Base-by-base conservation (phyloP, 2,113 vertebrate genomes). In the Entomyzon cyanotis region DNA sequence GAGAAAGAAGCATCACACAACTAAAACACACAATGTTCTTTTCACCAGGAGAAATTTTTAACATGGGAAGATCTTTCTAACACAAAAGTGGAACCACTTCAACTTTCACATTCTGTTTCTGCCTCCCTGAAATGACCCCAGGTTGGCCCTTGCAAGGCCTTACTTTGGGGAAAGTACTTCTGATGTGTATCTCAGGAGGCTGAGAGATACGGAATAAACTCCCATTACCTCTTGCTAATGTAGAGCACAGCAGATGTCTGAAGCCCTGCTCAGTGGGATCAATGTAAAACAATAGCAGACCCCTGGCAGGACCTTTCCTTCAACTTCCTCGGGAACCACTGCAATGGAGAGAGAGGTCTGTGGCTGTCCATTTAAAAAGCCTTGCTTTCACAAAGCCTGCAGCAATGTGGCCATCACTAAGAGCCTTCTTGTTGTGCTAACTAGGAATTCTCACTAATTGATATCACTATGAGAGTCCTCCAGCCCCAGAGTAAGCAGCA, bases 361-460 rank as follows among this genome's bases (percentile, higher is more conserved):
- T n/a, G 58, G 33, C 52, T 65, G 42, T 8, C 64, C 70, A 74
- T 91, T 96, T 67, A 47, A 93, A 90, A 91, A 91, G 44, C 69
- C 16, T 64, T 68, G 64, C 52, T 65, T 67, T 82, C 89, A 93
- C 90, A 96, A 94, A 89, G 67, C 67, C 71, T 27, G 41, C 41
- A 83, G 88, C 35, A 39, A 28, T 15, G 76, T 73, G 70, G 23
- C 21, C 52, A 24, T 56, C 70, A 44, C 60, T 56, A 49, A 65
- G 53, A 62, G 33, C 13, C 55, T 93, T 68, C 67, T 87, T 97
- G 65, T 95, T 89, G 79, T 92, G 89, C 73, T 96, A 93, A 94
- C 31, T 52, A 87, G 80, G 35, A 65, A 60, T 87, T 87, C 69
- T 67, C 76, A 37, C 65, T 95, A 94, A 89, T 14, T 92, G 79